Base-by-base conservation (phyloP, 2,113 vertebrate species). In the Asarcornis scutulata region DNA sequence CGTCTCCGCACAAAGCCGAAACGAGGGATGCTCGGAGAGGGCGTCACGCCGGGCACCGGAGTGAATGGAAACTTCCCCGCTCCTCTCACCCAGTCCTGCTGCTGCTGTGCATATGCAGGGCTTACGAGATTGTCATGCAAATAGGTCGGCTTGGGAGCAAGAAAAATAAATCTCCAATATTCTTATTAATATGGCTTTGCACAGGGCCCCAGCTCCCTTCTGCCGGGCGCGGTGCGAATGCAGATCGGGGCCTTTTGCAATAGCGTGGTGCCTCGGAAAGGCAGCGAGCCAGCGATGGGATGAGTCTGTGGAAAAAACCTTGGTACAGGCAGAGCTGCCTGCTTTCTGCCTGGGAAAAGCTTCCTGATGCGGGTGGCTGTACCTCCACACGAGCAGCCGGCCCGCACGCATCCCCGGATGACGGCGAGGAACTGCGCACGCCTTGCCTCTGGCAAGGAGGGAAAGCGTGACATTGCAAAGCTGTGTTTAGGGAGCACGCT, bases 391-490 rank as follows among this genome's bases (percentile, higher is more conserved):
- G 21, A 77, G 58, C 25, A 3, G 58, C 50, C 4, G 9, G 55
- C 34, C 34, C 46, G 34, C 38, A 34, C 1, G 14, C 62, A 6
- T 63, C 52, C 67, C 81, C 17, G 2, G 4, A 18, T 40, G 21
- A n/a, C 1, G 13, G 20, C 16, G 22, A 81, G 62, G 40, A 82
- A 48, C 6, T 7, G 52, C 85, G 38, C 32, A 25, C 3, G 0
- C 53, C 69, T 55, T 67, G 82, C 79, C 68, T 69, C 53, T 5
- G 55, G 87, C 42, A 40, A 78, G 59, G 23, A 44, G 56, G 83
- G 66, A 36, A 93, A 90, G n/a, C 17, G 77, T 81, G 88, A 95
- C 53, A 56, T 31, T 88, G 83, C 92, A 94, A 86, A 88, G 86
- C 73, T 88, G 21, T 9, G 46, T 72, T 92, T 44, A 62, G 71